Conservation (phyloP, 2,888 invertebrate genomes). For the Caenorhabditis wallacei region DNA sequence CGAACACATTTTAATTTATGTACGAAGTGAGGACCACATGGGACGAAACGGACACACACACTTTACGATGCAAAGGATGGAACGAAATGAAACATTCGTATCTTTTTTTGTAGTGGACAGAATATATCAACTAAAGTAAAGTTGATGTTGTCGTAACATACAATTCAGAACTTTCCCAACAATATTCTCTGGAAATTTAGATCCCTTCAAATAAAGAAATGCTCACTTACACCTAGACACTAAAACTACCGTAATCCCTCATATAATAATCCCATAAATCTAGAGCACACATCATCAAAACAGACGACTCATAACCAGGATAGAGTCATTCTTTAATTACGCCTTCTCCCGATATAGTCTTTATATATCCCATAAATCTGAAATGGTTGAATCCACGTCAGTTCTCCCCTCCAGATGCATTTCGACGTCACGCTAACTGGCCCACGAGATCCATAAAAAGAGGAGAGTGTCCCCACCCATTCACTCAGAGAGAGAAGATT, state of each 20-base stretch:
- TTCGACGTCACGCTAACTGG: constrained; percentile 37
- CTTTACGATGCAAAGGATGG: constrained; percentile 32
- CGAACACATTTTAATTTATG: constrained; percentile 33
- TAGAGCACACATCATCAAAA: neutral
- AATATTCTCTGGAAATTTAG: neutral
- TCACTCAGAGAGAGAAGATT: constrained; percentile 24
- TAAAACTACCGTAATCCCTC: neutral
- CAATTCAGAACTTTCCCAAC: neutral
- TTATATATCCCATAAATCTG: constrained; percentile 31
- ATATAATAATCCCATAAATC: too few species aligned
- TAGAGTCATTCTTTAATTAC: constrained; percentile 14
- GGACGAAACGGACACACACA: constrained; percentile 24
- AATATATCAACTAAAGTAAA: neutral
- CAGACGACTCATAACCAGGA: neutral
- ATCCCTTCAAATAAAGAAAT: neutral
- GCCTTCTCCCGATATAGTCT: constrained; percentile 24
- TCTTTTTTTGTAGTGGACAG: neutral
- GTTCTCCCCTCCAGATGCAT: constrained; percentile 31
- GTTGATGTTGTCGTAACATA: neutral
- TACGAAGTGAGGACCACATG: constrained; percentile 41
- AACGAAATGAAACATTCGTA: constrained; percentile 13
- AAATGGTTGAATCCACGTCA: constrained; percentile 39
- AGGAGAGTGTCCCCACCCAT: neutral
- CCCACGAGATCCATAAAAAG: constrained; percentile 54
- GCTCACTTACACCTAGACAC: too few species aligned